Conservation (phyloP, 2,113 vertebrate species). For the Sakesphorus luctuosus region DNA sequence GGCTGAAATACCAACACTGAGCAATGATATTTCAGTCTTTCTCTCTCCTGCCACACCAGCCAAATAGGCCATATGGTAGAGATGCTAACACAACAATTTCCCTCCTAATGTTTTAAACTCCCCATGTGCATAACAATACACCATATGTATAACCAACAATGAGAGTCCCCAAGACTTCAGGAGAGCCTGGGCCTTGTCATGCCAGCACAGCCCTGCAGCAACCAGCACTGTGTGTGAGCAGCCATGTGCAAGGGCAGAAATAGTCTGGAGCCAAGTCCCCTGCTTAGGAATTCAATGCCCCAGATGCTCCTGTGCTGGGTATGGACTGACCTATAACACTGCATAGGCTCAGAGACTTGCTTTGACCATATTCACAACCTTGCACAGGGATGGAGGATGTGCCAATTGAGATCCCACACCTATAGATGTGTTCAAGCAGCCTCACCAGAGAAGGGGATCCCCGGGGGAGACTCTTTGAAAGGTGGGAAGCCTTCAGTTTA, state of each 20-base stretch:
- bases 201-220: not conserved
- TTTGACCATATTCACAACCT: not conserved
- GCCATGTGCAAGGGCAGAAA: not conserved
- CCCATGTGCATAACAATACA: not conserved
- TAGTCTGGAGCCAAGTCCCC: not conserved
- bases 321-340: not conserved
- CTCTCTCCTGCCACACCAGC: not conserved
- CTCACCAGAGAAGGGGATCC: not conserved
- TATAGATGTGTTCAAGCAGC: not conserved
- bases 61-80: not conserved
- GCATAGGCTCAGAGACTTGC: not conserved
- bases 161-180: not conserved
- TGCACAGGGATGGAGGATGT: not conserved
- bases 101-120: not conserved
- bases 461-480: not conserved
- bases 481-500: not conserved
- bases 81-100: not conserved
- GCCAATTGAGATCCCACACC: not conserved
- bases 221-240: not conserved
- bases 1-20: not conserved
- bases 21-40: not conserved
- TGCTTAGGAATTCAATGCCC: not conserved
- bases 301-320: rapidly evolving
- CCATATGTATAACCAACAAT: not conserved
- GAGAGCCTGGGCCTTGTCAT: not conserved